Base-by-base conservation (phyloP, 2,888 invertebrate genomes). In the Xestia ashworthii region DNA sequence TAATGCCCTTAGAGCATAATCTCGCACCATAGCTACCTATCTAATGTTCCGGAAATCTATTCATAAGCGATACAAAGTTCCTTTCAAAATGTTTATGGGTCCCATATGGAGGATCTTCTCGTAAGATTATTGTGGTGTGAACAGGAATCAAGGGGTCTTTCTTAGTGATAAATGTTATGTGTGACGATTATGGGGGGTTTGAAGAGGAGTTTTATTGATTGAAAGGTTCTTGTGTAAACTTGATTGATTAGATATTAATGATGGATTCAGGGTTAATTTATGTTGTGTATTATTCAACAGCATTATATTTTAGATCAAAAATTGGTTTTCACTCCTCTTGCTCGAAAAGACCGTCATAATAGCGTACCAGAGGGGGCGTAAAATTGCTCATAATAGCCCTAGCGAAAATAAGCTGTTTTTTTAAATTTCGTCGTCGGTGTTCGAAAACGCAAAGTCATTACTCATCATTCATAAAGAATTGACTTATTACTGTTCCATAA, bases 31-130 rank as follows among this genome's bases (percentile, higher is more conserved):
- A 32, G 72, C 55, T 41, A 58, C 55, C 25, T 66, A 78, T 60
- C 75, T 86, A 88, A 87, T 87, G 89, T 78, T 25, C 38, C 80
- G 86, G 89, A 87, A 88, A 83, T 82, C 84, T 80, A 84, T 86
- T 88, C 86, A 87, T 25, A 74, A 58, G 68, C 81, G 87, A 88
- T 86, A 86, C 85, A 80, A 75, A 67, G 69, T 64, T 72, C 77
- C 69, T 76, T 86, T 84, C 60, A 77, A 67, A 66, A 70, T 74
- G 71, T 86, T 83, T 81, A 86, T 86, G 74, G 74, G 19, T 12
- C 32, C 67, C 80, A 74, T 87, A 78, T 74, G 83, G 58, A 58
- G 78, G 65, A 66, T 74, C 65, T 44, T 58, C 41, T 80, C 38
- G 50, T 53, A 19, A 62, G 62, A 78, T 82, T 74, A 69, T 68